Evolutionary conservation across 37 sponge, comb jelly and placozoan genomes (phyloP).

Genomic region (Theonella swinhoei): DNA sequence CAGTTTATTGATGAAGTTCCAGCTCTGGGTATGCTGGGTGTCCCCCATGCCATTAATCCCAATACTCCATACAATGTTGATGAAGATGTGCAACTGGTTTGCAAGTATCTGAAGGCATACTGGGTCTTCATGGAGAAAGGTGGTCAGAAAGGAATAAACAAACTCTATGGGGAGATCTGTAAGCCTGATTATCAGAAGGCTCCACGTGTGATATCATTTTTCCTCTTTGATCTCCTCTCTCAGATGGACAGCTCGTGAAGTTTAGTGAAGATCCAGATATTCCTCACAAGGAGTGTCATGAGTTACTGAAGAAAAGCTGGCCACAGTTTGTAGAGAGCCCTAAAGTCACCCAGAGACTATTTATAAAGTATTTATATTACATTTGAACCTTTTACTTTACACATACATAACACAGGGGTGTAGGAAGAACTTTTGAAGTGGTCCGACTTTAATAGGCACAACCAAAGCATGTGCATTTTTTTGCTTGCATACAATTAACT

Average conservation of each 20-base stretch:
- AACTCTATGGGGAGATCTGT: constrained; percentile 29
- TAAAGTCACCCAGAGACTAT: constrained; percentile 80
- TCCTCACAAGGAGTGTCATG: constrained; percentile 45
- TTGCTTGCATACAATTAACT: no score
- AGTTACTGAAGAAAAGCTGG: constrained; percentile 65
- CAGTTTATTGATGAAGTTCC: constrained; percentile 72
- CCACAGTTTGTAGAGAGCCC: constrained; percentile 66
- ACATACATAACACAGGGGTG: no score
- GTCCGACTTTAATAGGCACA: no score
- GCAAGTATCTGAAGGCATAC: constrained; percentile 86
- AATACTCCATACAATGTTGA: constrained; percentile 65
- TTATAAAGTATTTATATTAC: constrained; percentile 82
- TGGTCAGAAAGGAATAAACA: constrained; percentile 40
- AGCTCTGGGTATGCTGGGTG: constrained; percentile 61
- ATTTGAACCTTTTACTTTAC: neutral
- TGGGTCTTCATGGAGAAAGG: no score
- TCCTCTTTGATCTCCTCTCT: neutral
- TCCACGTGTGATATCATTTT: neutral
- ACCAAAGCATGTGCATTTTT: no score
- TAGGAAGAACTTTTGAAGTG: no score
- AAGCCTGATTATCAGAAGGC: neutral
- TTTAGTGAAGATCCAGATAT: constrained; percentile 50
- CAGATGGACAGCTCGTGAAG: constrained; percentile 23
- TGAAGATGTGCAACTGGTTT: constrained; percentile 85
- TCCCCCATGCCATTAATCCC: constrained; percentile 30